phyloP scores from a whole-genome alignment of 2,113 vertebrate genomes.

The Eonycteris spelaea region DNA sequence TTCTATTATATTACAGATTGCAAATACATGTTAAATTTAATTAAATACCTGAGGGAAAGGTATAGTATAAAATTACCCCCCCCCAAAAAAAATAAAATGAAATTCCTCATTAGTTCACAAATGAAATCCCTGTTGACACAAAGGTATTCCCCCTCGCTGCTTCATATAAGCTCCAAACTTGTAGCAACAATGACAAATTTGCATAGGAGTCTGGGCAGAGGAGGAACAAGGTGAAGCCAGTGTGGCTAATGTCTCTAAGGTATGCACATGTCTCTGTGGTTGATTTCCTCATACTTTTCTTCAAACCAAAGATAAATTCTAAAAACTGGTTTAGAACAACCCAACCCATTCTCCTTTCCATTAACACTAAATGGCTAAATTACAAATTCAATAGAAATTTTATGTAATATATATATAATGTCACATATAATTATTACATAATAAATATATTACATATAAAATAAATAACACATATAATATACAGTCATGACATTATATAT shows the following conservation, averaged over 20 bases:
- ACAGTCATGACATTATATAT: neutral
- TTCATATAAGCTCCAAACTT: neutral
- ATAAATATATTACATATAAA: no score
- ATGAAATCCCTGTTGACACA: neutral
- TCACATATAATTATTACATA: neutral
- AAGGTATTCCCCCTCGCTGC: neutral
- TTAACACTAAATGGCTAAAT: neutral
- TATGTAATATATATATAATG: neutral
- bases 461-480: neutral
- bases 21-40: neutral
- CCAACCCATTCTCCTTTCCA: neutral
- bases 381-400: neutral
- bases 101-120: neutral
- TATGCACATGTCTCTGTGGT: neutral
- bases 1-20: neutral
- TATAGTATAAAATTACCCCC: neutral
- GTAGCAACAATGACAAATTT: neutral
- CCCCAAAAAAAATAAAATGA: neutral
- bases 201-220: neutral
- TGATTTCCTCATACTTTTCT: neutral
- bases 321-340: neutral
- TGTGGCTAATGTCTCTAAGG: neutral
- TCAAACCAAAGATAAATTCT: slow-evolving; percentile 14
- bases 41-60: neutral
- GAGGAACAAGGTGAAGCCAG: neutral